Conservation (phyloP, 2,113 vertebrate genomes). For the Muntiacus muntjak region DNA sequence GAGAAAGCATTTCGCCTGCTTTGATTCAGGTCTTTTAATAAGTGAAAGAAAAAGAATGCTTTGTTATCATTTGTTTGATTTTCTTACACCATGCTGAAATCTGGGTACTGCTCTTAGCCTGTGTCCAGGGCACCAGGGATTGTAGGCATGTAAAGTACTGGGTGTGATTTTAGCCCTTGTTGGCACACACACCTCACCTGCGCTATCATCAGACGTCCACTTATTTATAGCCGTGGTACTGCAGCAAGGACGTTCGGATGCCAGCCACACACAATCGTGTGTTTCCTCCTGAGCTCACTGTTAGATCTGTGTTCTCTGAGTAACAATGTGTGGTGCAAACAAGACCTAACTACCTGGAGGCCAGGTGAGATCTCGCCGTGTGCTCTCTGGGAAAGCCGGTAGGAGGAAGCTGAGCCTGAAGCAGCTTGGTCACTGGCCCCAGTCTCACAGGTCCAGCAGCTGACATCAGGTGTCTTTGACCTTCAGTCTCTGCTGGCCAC, state of each 20-base stretch:
- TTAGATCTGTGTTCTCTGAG: not conserved
- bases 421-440: not conserved
- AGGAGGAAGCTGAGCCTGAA: not conserved
- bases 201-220: not conserved
- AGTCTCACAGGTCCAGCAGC: accelerated
- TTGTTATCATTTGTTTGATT: not conserved
- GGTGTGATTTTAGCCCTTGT: not conserved
- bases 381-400: not conserved
- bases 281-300: not conserved
- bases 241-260: not conserved
- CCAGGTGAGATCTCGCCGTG: accelerated
- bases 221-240: not conserved
- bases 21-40: not conserved
- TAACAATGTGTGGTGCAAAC: not conserved
- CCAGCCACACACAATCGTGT: not conserved
- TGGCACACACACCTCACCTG: not conserved
- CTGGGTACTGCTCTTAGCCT: too few species aligned
- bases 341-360: accelerated
- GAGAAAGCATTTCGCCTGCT: not conserved
- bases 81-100: not conserved
- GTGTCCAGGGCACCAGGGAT: too few species aligned
- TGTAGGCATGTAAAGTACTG: accelerated
- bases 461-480: accelerated
- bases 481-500: accelerated
- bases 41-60: not conserved